Percentiles rank a stretch among this genome's conserved stretches.
Conservation (phyloP, 2,113 vertebrate genomes). For the Leptosomus discolor region DNA sequence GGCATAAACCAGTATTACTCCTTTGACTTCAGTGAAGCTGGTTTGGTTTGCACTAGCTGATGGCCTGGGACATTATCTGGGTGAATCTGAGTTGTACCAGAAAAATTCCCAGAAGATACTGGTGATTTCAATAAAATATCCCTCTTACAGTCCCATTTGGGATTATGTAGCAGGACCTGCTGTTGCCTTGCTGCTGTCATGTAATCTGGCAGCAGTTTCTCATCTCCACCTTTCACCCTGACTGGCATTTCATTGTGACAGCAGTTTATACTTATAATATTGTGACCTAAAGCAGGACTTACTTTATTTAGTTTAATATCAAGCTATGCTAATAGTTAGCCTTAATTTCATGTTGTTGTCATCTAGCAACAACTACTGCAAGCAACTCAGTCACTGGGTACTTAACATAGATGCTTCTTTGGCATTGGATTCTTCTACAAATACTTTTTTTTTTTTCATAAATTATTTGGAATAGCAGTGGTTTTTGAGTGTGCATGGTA, state of each 20-base stretch:
- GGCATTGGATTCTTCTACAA: not conserved
- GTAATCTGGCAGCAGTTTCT: not conserved
- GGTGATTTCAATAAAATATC: not conserved
- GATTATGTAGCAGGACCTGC: not conserved
- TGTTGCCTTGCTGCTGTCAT: not conserved
- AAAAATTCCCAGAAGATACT: not conserved
- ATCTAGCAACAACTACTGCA: not conserved
- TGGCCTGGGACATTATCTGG: not conserved
- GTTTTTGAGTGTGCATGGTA: not conserved
- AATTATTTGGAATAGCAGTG: not conserved
- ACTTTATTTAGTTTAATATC: not conserved
- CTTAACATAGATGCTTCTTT: not conserved
- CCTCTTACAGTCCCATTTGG: not conserved
- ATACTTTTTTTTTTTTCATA: not conserved
- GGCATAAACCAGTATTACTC: not conserved
- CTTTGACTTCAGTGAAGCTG: not conserved
- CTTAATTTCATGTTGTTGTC: constrained; percentile 12
- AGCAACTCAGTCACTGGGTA: not conserved
- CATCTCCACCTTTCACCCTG: not conserved
- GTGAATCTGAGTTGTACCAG: not conserved
- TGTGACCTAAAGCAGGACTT: not conserved
- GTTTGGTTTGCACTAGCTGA: not conserved
- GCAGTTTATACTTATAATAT: not conserved
- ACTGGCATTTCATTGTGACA: not conserved
- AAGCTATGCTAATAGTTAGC: not conserved